Base-by-base conservation (phyloP, 2,888 invertebrate species). In the Empis stercorea region DNA sequence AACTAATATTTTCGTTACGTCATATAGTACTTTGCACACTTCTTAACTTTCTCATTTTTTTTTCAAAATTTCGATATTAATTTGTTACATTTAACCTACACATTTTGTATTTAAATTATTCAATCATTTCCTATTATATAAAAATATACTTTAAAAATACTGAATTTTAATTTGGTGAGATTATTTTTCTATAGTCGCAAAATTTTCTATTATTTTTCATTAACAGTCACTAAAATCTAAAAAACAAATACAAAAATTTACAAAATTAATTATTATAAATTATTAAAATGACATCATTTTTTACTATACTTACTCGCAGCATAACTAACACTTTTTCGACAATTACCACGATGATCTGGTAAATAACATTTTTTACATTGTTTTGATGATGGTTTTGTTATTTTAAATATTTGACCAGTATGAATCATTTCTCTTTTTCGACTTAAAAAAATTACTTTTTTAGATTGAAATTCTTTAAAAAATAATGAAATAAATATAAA, bases 291-390 rank as follows among this genome's bases (percentile, higher is more conserved):
- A 49, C 37, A 15, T 43, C 23, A 14, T 13, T 23, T 4, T 38
- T 23, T 23, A 44, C 30, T 47, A 15, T 48, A 52, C 23, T 37
- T 48, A 64, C 65, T 61, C 50, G 57, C 48, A 53, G 59, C 61
- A 47, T 59, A 63, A 7, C 59, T 52, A 46, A 64, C 55, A 30
- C 61, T 56, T 44, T 65, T 62, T 2, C 65, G 57, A 48, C 65
- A 65, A 17, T 57, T 54, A 11, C 63, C 64, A 4, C 65, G 62
- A 55, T 65, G 65, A 53, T 65, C 65, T 14, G 62, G 55, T 58
- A 62, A 64, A 36, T 63, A 61, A 47, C 65, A 65, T 54, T 58
- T 58, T 16, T 57, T 58, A 36, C 65, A 65, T 10, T 63, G 60
- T 37, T 61, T 60, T 45, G 55, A 57, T 48, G 57, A 51, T 5